Conservation (phyloP, 2,888 invertebrate genomes). For the Tuta absoluta region DNA sequence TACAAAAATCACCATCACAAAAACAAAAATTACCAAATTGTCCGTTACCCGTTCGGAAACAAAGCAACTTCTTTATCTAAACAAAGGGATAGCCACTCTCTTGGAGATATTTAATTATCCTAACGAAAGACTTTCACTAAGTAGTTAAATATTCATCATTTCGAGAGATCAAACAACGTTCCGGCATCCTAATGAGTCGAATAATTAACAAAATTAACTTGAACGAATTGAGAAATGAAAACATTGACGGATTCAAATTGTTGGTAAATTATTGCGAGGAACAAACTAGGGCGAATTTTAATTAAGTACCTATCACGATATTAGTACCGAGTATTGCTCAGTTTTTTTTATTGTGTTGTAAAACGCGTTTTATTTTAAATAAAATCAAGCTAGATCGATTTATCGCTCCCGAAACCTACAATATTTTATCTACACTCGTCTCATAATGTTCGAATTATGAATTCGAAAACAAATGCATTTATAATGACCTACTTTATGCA, state of each 20-base stretch:
- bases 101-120: not conserved
- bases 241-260: constrained; percentile 20
- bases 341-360: too few relatives aligned
- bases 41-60: not conserved
- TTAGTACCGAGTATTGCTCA: too few relatives aligned
- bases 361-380: too few relatives aligned
- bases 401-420: too few relatives aligned
- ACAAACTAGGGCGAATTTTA: not conserved
- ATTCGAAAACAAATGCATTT: too few relatives aligned
- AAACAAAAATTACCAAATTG: too few relatives aligned
- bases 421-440: too few relatives aligned
- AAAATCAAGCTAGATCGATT: too few relatives aligned
- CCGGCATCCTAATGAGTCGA: constrained; percentile 25
- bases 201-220: constrained; percentile 25
- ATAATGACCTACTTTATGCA: too few relatives aligned
- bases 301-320: too few relatives aligned
- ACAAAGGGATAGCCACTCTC: constrained; percentile 1
- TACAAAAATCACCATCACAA: too few relatives aligned
- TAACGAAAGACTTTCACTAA: constrained; percentile 13
- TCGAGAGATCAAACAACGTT: constrained; percentile 23
- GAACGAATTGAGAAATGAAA: constrained; percentile 20
- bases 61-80: not conserved
- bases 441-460: too few relatives aligned
- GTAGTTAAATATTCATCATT: constrained; percentile 26
- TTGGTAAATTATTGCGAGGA: constrained; percentile 16